Percentiles rank a stretch among this genome's conserved stretches.
Conservation (phyloP, 2,113 vertebrate genomes). For the Gopherus evgoodei region DNA sequence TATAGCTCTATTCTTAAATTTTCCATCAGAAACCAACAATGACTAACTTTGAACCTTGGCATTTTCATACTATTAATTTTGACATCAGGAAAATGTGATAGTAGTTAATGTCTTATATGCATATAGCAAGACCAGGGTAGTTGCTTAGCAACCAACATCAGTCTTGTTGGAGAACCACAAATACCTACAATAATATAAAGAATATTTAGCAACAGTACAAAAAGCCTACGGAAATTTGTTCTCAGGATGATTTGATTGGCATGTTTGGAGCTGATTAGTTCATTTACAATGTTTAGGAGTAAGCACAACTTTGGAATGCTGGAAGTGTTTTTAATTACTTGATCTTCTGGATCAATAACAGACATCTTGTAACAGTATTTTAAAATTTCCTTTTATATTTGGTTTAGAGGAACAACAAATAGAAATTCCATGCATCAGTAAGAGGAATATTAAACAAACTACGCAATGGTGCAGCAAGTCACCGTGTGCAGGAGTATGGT, state of each 20-base stretch:
- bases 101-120: background rate
- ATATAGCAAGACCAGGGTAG: background rate
- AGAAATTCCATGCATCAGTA: background rate
- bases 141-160: conserved; percentile 35
- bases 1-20: background rate
- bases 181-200: background rate
- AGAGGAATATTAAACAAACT: background rate
- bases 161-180: background rate
- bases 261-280: rapidly evolving
- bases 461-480: background rate
- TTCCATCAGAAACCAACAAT: background rate
- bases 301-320: background rate
- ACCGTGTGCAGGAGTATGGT: background rate
- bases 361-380: rapidly evolving
- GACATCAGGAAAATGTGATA: background rate
- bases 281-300: background rate
- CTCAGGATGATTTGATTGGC: background rate
- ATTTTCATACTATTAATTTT: conserved; percentile 38
- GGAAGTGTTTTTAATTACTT: background rate
- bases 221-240: background rate
- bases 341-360: background rate
- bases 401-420: background rate
- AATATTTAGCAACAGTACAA: background rate
- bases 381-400: background rate
- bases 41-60: background rate